Evolutionary conservation across 2,797 vertebrate species (phyloP).

Genomic region (Crax fasciolata): DNA sequence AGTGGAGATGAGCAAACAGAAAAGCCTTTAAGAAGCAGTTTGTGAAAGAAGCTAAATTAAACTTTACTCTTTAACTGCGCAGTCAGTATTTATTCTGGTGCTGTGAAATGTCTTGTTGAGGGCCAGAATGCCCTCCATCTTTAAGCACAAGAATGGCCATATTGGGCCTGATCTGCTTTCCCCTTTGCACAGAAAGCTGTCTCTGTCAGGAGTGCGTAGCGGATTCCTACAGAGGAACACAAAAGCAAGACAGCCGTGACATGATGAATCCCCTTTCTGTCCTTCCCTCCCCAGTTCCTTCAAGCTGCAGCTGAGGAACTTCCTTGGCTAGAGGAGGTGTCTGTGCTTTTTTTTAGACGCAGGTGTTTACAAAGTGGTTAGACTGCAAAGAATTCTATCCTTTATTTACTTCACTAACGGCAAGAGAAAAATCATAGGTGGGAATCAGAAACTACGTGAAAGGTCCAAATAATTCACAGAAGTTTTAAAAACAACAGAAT

Average conservation of each 20-base stretch:
- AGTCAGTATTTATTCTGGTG: background rate
- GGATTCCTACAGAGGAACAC: background rate
- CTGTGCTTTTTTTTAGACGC: background rate
- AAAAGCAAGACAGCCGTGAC: background rate
- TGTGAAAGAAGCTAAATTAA: slow-evolving; percentile 11
- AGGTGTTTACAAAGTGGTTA: background rate
- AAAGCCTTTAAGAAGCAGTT: slow-evolving; percentile 44
- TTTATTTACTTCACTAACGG: background rate
- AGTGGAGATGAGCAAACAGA: slow-evolving; percentile 60
- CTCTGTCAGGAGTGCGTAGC: background rate
- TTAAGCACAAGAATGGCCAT: background rate
- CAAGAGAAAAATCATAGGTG: background rate
- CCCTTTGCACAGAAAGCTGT: background rate
- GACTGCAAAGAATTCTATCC: background rate
- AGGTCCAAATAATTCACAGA: background rate
- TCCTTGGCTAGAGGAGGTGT: background rate
- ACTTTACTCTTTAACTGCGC: slow-evolving; percentile 11
- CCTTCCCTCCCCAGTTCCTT: background rate
- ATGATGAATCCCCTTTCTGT: background rate
- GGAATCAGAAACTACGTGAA: background rate
- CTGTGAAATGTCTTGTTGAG: background rate
- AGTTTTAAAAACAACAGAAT: background rate
- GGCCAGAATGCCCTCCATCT: background rate
- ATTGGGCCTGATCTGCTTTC: background rate
- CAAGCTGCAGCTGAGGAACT: background rate